A percentile compares a stretch with the other conserved stretches of the same genome.
Conservation (phyloP, 2,888 invertebrate genomes). For the Athalia cordata region DNA sequence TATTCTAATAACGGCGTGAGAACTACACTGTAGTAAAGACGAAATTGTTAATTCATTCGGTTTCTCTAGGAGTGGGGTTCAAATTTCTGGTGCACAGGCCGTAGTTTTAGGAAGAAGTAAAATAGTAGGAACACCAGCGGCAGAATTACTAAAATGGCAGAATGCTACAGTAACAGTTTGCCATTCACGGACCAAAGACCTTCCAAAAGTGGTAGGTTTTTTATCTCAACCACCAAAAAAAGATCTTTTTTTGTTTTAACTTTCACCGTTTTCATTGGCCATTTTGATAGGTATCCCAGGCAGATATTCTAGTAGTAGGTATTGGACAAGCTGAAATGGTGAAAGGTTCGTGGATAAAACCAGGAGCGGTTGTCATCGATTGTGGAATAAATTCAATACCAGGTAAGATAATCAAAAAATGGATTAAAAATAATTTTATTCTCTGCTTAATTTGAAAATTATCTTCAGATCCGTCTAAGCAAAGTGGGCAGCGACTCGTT, state of each 20-base stretch:
- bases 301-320: conserved; percentile 97
- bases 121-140: conserved; percentile 97
- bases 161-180: conserved; percentile 98
- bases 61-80: conserved; percentile 78
- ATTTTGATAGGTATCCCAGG: conserved; percentile 79
- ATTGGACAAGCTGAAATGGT: conserved; percentile 94
- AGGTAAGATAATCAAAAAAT: conserved; percentile 75
- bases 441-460: conserved; percentile 25
- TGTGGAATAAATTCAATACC: conserved; percentile 96
- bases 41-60: conserved; percentile 10
- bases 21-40: not conserved
- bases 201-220: conserved; percentile 81
- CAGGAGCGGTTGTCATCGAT: conserved; percentile 98
- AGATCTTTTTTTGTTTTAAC: conserved; percentile 7
- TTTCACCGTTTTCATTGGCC: not conserved
- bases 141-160: conserved; percentile 96
- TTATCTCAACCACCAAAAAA: not conserved
- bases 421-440: conserved; percentile 17
- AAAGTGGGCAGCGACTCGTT: conserved; percentile 88
- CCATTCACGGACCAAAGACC: conserved; percentile 93
- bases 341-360: conserved; percentile 96
- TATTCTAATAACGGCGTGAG: no score
- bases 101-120: conserved; percentile 98
- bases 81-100: conserved; percentile 88
- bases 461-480: conserved; percentile 82